Percentiles rank a stretch among this genome's conserved stretches.
phyloP scores from a whole-genome alignment of 2,113 vertebrate species.

The Eurypyga helias region DNA sequence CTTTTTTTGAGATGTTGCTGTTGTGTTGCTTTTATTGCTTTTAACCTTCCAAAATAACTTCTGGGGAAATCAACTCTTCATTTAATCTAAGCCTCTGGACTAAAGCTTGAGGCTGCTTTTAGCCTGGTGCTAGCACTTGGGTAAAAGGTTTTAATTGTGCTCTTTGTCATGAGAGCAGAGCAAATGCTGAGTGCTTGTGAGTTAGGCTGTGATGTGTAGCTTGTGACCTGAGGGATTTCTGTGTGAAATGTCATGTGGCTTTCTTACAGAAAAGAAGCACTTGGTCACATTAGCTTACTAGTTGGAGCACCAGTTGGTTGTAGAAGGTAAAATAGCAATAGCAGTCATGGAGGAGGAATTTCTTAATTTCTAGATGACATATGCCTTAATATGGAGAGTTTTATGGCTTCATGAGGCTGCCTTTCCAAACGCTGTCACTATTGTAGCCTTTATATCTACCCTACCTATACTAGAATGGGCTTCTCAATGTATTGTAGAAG shows the following conservation, averaged over 20 bases:
- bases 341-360: rapidly evolving
- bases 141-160: not conserved
- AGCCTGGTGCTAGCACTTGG: not conserved
- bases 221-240: not conserved
- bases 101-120: not conserved
- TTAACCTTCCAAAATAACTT: not conserved
- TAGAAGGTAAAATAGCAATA: not conserved
- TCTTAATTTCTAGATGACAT: not conserved
- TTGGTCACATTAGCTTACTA: not conserved
- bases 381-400: rapidly evolving
- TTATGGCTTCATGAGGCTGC: not conserved
- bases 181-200: too few relatives aligned
- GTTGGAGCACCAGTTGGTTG: not conserved
- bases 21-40: not conserved
- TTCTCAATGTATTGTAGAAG: not conserved
- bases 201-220: not conserved
- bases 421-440: not conserved
- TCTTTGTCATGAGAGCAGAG: not conserved
- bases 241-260: not conserved
- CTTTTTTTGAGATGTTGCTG: not conserved
- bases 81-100: not conserved
- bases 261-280: not conserved
- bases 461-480: not conserved
- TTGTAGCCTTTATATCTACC: not conserved
- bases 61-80: not conserved